Evolutionary conservation across 1,140 invertebrate genomes (phyloP).

Genomic region (Linepithema humile): DNA sequence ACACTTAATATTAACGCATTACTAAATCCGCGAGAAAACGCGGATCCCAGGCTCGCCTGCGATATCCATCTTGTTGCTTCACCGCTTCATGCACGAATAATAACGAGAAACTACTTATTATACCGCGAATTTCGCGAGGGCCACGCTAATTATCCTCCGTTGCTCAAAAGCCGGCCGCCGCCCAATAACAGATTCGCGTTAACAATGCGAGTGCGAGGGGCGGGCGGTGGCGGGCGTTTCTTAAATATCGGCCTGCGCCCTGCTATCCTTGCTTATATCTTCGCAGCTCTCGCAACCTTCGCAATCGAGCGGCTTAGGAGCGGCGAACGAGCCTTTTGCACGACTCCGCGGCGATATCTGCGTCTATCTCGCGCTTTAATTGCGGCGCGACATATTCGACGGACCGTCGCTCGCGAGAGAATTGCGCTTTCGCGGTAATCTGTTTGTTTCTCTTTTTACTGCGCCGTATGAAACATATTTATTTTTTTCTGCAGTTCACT

Average conservation of each 20-base stretch:
- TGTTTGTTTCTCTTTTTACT: neutral
- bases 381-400: neutral
- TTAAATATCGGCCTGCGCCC: neutral
- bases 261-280: neutral
- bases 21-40: neutral
- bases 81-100: constrained; percentile 20
- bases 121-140: constrained; percentile 7
- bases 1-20: neutral
- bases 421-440: neutral
- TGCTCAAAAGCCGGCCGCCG: constrained; percentile 6
- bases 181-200: neutral
- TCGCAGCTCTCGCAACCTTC: neutral
- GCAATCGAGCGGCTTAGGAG: constrained; percentile 34
- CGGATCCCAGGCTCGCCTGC: neutral
- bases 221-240: neutral
- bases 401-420: neutral
- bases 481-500: neutral
- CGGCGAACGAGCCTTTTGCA: neutral
- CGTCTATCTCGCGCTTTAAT: neutral
- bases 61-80: constrained; percentile 34
- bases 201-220: constrained; percentile 12
- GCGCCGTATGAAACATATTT: neutral
- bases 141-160: constrained; percentile 17
- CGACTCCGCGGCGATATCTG: neutral
- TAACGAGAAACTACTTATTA: constrained; percentile 16